Evolutionary conservation across 2,113 vertebrate genomes (phyloP).

Genomic region (Bujurquina vittata): DNA sequence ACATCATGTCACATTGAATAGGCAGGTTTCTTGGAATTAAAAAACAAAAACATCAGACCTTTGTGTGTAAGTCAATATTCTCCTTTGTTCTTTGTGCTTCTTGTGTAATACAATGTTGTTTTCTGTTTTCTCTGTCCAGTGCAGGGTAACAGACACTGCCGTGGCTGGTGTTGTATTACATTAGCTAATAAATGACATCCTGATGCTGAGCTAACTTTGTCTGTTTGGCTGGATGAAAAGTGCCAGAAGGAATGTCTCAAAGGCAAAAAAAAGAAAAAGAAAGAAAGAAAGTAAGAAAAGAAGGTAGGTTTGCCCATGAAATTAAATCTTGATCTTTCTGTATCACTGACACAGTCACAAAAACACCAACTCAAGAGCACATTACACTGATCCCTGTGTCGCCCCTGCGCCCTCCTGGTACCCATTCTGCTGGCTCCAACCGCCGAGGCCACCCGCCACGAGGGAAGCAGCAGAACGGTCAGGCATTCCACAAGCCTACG

Average conservation of each 20-base stretch:
- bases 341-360: conserved; percentile 10
- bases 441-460: conserved; percentile 58
- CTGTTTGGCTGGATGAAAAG: not conserved
- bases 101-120: conserved; percentile 22
- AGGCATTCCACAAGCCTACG: conserved; percentile 73
- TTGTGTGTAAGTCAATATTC: conserved; percentile 25
- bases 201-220: conserved; percentile 30
- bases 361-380: conserved; percentile 20
- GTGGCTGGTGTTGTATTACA: conserved; percentile 32
- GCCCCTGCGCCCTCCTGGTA: conserved; percentile 48
- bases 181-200: conserved; percentile 55
- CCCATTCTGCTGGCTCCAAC: conserved; percentile 43
- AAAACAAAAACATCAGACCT: not conserved
- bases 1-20: conserved; percentile 46
- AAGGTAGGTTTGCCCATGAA: not conserved
- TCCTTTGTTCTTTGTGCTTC: conserved; percentile 10
- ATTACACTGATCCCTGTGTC: conserved; percentile 37
- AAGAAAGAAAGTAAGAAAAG: not conserved
- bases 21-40: conserved; percentile 46
- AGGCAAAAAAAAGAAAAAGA: not conserved
- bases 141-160: conserved; percentile 9
- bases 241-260: conserved; percentile 15
- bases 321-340: not conserved
- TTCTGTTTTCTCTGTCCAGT: conserved; percentile 20
- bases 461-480: conserved; percentile 43